Evolutionary conservation across 2,888 invertebrate species (phyloP).

Genomic region (Pachliopta kotzebuea): DNA sequence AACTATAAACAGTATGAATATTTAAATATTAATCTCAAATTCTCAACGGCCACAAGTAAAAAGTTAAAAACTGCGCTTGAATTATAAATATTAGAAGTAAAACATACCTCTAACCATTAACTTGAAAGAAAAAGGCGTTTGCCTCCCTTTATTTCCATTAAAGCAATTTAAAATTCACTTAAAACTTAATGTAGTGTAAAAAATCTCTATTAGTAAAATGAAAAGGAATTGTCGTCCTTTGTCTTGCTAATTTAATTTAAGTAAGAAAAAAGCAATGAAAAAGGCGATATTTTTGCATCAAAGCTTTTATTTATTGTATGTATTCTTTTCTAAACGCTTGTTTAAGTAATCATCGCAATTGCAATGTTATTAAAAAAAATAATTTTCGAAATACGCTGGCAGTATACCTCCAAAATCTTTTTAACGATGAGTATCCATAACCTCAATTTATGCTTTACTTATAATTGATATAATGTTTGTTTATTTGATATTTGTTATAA

Average conservation of each 20-base stretch:
- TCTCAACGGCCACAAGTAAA: not conserved
- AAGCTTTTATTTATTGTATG: no score
- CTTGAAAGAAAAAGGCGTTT: not conserved
- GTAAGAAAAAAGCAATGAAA: not conserved
- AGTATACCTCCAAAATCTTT: not conserved
- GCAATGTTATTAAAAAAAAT: not conserved
- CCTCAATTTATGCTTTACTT: not conserved
- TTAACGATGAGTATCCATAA: not conserved
- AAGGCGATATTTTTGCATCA: no score
- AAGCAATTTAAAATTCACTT: not conserved
- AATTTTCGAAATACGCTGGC: not conserved
- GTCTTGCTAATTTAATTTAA: not conserved
- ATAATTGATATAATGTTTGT: not conserved
- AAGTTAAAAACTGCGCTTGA: no score
- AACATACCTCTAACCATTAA: no score
- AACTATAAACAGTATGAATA: not conserved
- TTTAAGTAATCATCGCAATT: not conserved
- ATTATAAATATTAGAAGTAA: no score
- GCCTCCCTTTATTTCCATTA: not conserved
- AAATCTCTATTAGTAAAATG: not conserved
- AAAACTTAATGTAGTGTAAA: not conserved
- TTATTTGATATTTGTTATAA: conserved; percentile 23
- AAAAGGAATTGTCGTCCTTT: not conserved
- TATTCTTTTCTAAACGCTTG: not conserved
- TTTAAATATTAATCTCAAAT: not conserved